Evolutionary conservation across 2,888 invertebrate genomes (phyloP).

Genomic region (Drosophila meridionalis): DNA sequence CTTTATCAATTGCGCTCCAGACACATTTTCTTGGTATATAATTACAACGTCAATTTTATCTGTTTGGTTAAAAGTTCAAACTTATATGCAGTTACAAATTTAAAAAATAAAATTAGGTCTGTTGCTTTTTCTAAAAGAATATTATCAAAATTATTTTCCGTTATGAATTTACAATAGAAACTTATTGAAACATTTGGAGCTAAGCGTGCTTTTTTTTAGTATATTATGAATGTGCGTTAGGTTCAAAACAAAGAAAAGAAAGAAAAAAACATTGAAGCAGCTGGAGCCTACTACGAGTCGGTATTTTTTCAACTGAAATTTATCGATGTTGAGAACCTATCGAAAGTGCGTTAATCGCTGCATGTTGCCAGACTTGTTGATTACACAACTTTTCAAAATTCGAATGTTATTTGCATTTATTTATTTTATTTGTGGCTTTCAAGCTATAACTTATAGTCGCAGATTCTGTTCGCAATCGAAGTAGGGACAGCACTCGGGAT

Average conservation of each 20-base stretch:
- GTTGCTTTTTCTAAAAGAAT: neutral
- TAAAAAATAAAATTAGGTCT: neutral
- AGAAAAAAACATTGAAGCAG: neutral
- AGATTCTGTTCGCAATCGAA: constrained; percentile 7
- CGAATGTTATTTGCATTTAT: neutral
- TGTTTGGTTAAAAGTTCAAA: neutral
- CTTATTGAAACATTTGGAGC: neutral
- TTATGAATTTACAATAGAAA: neutral
- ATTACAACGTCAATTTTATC: neutral
- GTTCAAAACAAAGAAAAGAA: neutral
- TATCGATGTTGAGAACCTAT: neutral
- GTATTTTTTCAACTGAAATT: neutral
- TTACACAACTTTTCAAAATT: neutral
- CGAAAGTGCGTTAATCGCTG: neutral
- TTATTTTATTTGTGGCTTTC: neutral
- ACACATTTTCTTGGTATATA: neutral
- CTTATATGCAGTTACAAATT: neutral
- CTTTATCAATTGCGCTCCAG: neutral
- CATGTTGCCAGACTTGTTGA: neutral
- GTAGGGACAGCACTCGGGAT: constrained; percentile 51
- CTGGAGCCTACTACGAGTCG: too few relatives aligned
- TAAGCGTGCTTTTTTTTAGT: neutral
- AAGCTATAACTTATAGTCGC: neutral
- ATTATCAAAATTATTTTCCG: neutral
- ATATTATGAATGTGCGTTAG: neutral